A percentile compares a stretch with the other conserved stretches of the same genome.
These are phyloP conservation scores for Rhingia campestris DNA, from an alignment of 2,888 invertebrate species.

Conservation along the genomic window DNA sequence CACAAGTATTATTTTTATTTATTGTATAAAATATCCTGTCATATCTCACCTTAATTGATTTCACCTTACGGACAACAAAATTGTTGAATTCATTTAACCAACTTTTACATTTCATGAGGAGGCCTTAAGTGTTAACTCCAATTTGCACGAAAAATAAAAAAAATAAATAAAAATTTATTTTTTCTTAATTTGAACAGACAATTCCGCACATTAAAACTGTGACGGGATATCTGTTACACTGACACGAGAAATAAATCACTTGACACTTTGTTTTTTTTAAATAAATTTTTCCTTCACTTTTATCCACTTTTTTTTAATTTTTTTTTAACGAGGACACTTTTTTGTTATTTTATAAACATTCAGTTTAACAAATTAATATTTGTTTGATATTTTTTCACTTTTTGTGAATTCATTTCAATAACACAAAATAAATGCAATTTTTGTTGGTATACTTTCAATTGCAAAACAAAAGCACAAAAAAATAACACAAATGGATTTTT, in stretches of 20 bases:
- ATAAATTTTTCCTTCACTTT: slow-evolving; percentile 4
- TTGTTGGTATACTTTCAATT: background rate
- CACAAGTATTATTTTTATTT: background rate
- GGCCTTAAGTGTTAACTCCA: slow-evolving; percentile 74
- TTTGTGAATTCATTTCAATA: slow-evolving; percentile 1
- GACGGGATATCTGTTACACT: background rate
- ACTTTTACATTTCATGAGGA: slow-evolving; percentile 83
- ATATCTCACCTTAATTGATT: slow-evolving; percentile 81
- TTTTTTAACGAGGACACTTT: slow-evolving; percentile 1
- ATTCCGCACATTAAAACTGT: background rate
- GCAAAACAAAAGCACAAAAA: slow-evolving; percentile 5
- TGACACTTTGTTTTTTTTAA: background rate
- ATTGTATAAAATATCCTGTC: background rate
- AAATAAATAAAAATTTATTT: slow-evolving; percentile 32
- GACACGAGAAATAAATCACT: background rate
- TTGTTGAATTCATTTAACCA: slow-evolving; percentile 83
- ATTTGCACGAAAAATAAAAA: slow-evolving; percentile 51
- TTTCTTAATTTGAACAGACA: slow-evolving; percentile 1
- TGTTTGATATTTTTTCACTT: background rate
- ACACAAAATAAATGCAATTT: slow-evolving; percentile 11
- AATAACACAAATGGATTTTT: background rate
- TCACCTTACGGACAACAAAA: slow-evolving; percentile 82
- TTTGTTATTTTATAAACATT: background rate
- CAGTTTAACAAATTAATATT: background rate
- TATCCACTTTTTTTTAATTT: background rate